Evolutionary conservation across 92 coral and sea anemone species (phyloP), one percentile per base, ranked within the genome.

Genomic region (Metridium senile): DNA sequence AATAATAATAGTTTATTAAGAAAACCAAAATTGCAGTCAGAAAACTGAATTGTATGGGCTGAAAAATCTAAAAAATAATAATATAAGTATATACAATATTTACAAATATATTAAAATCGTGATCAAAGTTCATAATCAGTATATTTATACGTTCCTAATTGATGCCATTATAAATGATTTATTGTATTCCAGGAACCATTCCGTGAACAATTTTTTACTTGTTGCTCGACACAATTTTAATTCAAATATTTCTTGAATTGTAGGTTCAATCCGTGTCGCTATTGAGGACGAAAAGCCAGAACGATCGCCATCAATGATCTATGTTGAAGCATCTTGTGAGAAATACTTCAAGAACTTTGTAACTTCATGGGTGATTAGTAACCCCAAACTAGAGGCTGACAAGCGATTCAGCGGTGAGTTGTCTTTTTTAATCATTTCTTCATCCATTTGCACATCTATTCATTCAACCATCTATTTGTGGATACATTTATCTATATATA

Each of bases 251-350:
- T 39, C 13, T 39, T 39, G 49, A 6, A 39, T 39, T 39, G 6
- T 13, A 39, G 49, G 93, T 35, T 95, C 99, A 13, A 82, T 95
- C 47, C 97, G 93, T 45, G 77, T 95, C 70, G 86, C 92, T 28
- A 66, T 92, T 9, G 99, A 95, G 62, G 90, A 82, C 35, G 99
- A 87, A 81, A 95, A 95, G 45, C 97, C 99, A 9, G 99, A 95
- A 35, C 81, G 99, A 17, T 78, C 93, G 10, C 97, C 99, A 16
- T 53, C 95, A 1, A 79, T 92, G 89, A 89, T 95, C 72, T 95
- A 84, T 58, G 97, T 95, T 25, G 99, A 95, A 80, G 95, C 95
- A 28, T 95, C 99, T 63, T 95, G 99, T 75, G 99, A 95, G 72
- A 95, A 89, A 68, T 95, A 92, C 77, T 95, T 95, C 90, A 88